These are phyloP conservation scores for Ceriagrion tenellum DNA, from an alignment of 2,888 invertebrate genomes.

Conservation along the genomic window DNA sequence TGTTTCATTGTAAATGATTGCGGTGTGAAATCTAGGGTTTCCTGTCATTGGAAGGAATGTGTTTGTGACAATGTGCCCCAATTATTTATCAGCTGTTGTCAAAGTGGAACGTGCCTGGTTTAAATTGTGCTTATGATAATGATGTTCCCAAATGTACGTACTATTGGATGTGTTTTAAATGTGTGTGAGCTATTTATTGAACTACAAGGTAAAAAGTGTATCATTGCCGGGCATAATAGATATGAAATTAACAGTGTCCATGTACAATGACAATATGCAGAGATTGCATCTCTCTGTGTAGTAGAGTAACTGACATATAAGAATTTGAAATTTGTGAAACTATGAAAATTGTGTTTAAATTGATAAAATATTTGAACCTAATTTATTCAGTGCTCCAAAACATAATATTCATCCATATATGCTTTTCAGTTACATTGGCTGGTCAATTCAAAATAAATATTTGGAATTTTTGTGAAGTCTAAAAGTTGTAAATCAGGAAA, in stretches of 20 bases:
- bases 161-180: slow-evolving; percentile 45
- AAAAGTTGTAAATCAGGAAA: not conserved
- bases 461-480: not conserved
- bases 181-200: slow-evolving; percentile 47
- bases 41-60: not conserved
- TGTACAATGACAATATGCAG: slow-evolving; percentile 1
- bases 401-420: not conserved
- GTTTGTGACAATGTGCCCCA: not conserved
- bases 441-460: not conserved
- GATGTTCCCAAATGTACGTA: slow-evolving; percentile 43
- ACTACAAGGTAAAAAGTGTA: not conserved
- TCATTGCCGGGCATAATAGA: slow-evolving; percentile 41
- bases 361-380: not conserved
- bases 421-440: not conserved
- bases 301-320: not conserved
- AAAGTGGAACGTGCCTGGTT: slow-evolving; percentile 59
- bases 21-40: too few relatives aligned
- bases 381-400: not conserved
- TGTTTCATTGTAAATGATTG: not conserved
- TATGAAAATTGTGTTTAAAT: not conserved
- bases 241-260: slow-evolving; percentile 30
- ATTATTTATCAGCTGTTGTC: slow-evolving; percentile 40
- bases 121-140: slow-evolving; percentile 7
- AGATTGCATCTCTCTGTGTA: not conserved
- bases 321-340: not conserved